phyloP scores from a whole-genome alignment of 2,113 vertebrate species.

The Piprites chloris region DNA sequence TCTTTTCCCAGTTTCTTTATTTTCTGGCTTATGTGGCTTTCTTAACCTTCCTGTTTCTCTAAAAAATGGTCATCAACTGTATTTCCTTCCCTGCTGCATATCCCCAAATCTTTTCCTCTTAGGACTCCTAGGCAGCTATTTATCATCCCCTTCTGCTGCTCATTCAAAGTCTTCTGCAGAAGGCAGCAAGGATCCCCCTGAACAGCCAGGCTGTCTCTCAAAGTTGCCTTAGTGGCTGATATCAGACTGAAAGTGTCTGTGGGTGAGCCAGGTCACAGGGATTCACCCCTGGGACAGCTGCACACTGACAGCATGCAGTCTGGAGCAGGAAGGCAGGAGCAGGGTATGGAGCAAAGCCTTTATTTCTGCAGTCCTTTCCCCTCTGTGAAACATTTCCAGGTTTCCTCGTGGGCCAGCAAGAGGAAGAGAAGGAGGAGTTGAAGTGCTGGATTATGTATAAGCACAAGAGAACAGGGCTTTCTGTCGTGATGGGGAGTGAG shows the following conservation, averaged over 20 bases:
- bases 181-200: accelerated
- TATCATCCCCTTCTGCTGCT: not conserved
- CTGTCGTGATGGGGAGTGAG: not conserved
- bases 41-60: not conserved
- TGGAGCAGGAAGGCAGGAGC: not conserved
- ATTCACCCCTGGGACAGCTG: not conserved
- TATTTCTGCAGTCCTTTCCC: not conserved
- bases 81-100: not conserved
- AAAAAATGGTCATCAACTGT: not conserved
- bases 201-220: not conserved
- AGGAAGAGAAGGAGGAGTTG: not conserved
- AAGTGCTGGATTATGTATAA: not conserved
- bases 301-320: accelerated
- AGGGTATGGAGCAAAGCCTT: not conserved
- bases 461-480: not conserved
- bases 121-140: not conserved
- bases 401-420: not conserved
- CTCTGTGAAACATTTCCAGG: not conserved
- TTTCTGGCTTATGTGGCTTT: not conserved
- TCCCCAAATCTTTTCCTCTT: not conserved
- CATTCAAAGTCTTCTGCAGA: not conserved
- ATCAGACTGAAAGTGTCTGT: accelerated
- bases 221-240: too few species aligned
- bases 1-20: not conserved
- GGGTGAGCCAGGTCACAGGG: not conserved